These are phyloP conservation scores for Platichthys flesus DNA, from an alignment of 2,113 vertebrate genomes.

Conservation along the genomic window DNA sequence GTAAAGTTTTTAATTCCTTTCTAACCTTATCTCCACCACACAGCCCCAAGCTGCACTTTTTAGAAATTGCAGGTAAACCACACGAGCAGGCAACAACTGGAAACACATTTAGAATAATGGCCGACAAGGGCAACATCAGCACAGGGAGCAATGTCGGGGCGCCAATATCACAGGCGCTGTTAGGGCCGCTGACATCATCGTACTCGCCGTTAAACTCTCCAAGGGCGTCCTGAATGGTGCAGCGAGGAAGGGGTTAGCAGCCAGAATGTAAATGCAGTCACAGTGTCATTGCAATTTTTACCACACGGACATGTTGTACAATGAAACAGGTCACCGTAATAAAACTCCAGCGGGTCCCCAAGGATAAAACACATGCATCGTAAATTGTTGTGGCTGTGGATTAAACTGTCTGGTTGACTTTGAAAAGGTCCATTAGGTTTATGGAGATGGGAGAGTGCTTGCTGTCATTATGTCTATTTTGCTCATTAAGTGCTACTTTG, in stretches of 20 bases:
- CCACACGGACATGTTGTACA: conserved; percentile 1
- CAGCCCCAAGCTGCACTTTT: conserved; percentile 44
- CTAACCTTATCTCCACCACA: conserved; percentile 50
- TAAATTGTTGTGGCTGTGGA: conserved; percentile 29
- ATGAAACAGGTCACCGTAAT: conserved; percentile 9
- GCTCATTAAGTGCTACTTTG: conserved; percentile 32
- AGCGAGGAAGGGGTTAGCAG: neutral
- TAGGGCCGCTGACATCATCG: neutral
- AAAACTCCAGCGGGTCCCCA: neutral
- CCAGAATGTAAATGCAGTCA: conserved; percentile 15
- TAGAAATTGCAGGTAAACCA: conserved; percentile 24
- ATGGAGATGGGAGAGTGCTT: conserved; percentile 22
- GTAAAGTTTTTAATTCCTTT: conserved; percentile 21
- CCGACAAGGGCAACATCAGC: conserved; percentile 11
- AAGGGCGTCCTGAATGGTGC: neutral
- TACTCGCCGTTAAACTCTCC: neutral
- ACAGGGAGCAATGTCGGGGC: neutral
- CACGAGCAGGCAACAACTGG: conserved; percentile 26
- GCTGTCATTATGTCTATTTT: conserved; percentile 27
- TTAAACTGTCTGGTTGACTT: conserved; percentile 35
- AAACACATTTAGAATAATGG: conserved; percentile 45
- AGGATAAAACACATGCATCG: conserved; percentile 13
- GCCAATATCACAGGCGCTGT: neutral
- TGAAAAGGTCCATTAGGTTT: conserved; percentile 44
- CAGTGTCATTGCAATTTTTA: neutral